Evolutionary conservation across 1,140 invertebrate genomes (phyloP).

Genomic region (Reticulitermes speratus): DNA sequence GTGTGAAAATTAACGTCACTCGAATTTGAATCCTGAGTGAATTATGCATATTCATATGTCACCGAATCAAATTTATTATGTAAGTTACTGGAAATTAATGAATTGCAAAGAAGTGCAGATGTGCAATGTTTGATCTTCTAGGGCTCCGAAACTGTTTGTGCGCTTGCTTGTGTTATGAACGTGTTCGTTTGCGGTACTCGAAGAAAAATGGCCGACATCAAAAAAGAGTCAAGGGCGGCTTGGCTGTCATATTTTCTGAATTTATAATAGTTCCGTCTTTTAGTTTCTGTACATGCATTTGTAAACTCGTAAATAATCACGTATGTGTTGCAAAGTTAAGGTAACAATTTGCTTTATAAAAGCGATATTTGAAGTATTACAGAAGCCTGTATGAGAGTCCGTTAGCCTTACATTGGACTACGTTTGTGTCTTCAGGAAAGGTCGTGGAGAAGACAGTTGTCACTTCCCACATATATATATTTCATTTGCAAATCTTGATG

Average conservation of each 20-base stretch:
- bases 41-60: neutral
- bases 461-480: neutral
- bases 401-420: neutral
- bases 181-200: conserved; percentile 30
- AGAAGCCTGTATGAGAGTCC: neutral
- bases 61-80: neutral
- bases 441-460: neutral
- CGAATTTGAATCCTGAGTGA: neutral
- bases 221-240: conserved; percentile 9
- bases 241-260: conserved; percentile 16
- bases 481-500: neutral
- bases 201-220: conserved; percentile 33
- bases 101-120: neutral
- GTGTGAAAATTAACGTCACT: too few relatives aligned
- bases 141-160: neutral
- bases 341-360: neutral
- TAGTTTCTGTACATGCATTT: neutral
- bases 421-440: neutral
- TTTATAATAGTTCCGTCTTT: conserved; percentile 8
- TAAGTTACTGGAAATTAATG: neutral
- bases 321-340: neutral
- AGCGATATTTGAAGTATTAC: neutral
- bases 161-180: conserved; percentile 12
- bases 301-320: neutral
- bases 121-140: neutral